Conservation (phyloP, 2,797 vertebrate species). For the Molothrus aeneus region DNA sequence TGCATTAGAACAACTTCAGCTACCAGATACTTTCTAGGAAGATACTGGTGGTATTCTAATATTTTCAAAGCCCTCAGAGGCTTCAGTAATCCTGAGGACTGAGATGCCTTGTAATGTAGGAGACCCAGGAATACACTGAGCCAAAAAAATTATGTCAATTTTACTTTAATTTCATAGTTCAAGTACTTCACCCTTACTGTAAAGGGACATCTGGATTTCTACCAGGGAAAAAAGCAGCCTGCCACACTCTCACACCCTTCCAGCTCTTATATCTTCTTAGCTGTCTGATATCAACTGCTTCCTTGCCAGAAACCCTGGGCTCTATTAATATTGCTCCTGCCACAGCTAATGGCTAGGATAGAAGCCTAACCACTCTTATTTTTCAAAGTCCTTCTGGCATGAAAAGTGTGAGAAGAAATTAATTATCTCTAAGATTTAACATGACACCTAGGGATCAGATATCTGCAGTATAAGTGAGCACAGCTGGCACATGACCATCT, state of each 20-base stretch:
- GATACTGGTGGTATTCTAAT: not conserved
- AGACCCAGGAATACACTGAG: not conserved
- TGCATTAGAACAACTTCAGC: constrained; percentile 2
- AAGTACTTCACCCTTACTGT: not conserved
- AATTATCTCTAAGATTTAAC: not conserved
- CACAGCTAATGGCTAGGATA: not conserved
- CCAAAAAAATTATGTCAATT: not conserved
- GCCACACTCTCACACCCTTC: not conserved
- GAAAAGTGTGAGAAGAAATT: not conserved
- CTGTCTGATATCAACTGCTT: not conserved
- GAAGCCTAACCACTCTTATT: not conserved
- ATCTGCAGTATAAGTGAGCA: not conserved
- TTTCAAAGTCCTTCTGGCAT: not conserved
- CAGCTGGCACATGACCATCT: not conserved
- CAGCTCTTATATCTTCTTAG: not conserved
- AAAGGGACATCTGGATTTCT: not conserved
- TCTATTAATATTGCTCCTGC: constrained; percentile 11
- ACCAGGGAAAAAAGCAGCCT: not conserved
- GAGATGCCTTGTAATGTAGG: not conserved
- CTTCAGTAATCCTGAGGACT: not conserved
- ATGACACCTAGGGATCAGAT: not conserved
- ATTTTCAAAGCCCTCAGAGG: constrained; percentile 7
- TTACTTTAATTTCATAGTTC: not conserved
- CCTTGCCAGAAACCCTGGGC: not conserved
- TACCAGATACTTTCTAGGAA: not conserved